phyloP scores from a whole-genome alignment of 92 coral and sea anemone genomes.

The Chrysogorgia sp. region DNA sequence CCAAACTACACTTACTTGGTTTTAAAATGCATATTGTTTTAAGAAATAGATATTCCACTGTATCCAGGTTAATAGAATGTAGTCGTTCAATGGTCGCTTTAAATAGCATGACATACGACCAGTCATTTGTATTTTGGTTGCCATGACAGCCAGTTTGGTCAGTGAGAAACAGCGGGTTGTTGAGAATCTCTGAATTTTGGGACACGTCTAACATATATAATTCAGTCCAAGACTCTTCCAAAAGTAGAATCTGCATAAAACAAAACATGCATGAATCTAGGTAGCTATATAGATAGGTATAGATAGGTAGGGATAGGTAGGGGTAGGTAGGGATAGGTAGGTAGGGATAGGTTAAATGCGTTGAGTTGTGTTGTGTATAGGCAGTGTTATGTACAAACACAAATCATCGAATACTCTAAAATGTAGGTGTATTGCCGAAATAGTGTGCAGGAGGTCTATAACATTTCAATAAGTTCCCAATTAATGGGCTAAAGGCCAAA shows the following conservation, averaged over 20 bases:
- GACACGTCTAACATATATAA: conserved; percentile 24
- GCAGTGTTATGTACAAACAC: no score
- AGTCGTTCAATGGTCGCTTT: conserved; percentile 23
- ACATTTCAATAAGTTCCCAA: no score
- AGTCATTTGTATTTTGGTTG: not conserved
- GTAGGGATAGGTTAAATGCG: no score
- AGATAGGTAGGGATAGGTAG: no score
- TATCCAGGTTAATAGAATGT: conserved; percentile 27
- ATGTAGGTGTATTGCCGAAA: no score
- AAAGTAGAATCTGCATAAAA: conserved; percentile 25
- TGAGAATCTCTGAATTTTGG: conserved; percentile 18
- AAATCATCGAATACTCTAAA: no score
- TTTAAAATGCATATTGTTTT: conserved; percentile 25
- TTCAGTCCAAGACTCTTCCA: conserved; percentile 42
- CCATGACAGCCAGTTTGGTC: conserved; percentile 13
- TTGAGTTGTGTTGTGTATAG: no score
- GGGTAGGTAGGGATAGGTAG: no score
- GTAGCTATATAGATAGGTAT: no score
- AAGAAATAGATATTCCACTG: conserved; percentile 22
- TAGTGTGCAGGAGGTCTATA: no score
- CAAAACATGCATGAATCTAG: not conserved
- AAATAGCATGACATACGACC: not conserved
- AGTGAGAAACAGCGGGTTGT: not conserved
- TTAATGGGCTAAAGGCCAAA: no score
- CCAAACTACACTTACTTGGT: conserved; percentile 5